phyloP scores from a whole-genome alignment of 2,797 vertebrate genomes.

The Danio tinwini region DNA sequence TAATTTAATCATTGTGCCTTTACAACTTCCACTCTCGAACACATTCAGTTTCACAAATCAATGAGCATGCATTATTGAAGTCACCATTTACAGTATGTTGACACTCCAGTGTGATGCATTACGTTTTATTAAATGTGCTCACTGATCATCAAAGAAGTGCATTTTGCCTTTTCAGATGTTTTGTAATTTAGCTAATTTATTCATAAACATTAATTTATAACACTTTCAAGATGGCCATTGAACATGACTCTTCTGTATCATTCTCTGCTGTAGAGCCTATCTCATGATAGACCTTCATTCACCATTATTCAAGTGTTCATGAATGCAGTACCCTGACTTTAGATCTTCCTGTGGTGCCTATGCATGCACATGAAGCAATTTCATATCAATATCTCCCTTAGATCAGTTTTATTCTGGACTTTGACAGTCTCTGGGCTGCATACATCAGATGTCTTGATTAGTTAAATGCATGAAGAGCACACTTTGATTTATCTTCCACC shows the following conservation, averaged over 20 bases:
- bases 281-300: too few species aligned
- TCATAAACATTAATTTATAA: neutral
- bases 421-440: neutral
- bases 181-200: neutral
- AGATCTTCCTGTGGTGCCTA: neutral
- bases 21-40: neutral
- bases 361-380: neutral
- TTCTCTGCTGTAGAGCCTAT: too few species aligned
- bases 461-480: slow-evolving; percentile 1
- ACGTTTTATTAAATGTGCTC: neutral
- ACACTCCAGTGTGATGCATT: neutral
- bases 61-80: neutral
- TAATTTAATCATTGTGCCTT: neutral
- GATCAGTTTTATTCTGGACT: neutral
- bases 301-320: too few species aligned
- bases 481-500: slow-evolving; percentile 8
- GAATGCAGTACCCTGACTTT: neutral
- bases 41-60: neutral
- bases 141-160: neutral
- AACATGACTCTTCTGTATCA: too few species aligned
- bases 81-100: neutral
- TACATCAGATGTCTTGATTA: slow-evolving; percentile 9
- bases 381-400: neutral
- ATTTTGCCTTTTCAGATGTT: neutral
- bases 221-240: neutral